Percentiles rank a stretch among this genome's conserved stretches.
Conservation (phyloP, 2,797 vertebrate species). For the Sarcophilus harrisii region DNA sequence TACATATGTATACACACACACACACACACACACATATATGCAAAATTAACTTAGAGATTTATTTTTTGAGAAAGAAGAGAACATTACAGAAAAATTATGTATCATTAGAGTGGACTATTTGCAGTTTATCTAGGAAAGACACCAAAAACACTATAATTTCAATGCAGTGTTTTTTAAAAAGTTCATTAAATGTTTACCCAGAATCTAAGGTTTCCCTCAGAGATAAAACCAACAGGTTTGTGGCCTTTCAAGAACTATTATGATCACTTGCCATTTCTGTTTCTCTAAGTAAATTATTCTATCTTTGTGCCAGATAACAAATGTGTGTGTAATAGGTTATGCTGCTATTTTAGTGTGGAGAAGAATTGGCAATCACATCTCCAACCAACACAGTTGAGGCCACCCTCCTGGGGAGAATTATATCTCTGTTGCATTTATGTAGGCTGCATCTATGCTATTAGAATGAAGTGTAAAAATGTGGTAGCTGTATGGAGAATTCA, state of each 20-base stretch:
- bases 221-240: constrained; percentile 40
- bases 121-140: background rate
- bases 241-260: constrained; percentile 38
- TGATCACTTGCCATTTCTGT: constrained; percentile 19
- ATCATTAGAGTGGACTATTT: constrained; percentile 22
- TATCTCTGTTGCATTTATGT: constrained; percentile 44
- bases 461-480: constrained; percentile 48
- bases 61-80: background rate
- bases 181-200: constrained; percentile 28
- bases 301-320: constrained; percentile 59
- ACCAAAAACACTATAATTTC: constrained; percentile 8
- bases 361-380: constrained; percentile 38
- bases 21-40: background rate
- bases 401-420: constrained; percentile 58
- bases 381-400: constrained; percentile 32
- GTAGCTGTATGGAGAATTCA: constrained; percentile 20
- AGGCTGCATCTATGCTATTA: constrained; percentile 53
- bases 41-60: background rate
- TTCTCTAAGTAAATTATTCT: constrained; percentile 56
- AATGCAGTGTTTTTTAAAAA: constrained; percentile 29
- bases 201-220: constrained; percentile 3
- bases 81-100: background rate
- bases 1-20: no score
- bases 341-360: constrained; percentile 54
- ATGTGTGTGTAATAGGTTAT: constrained; percentile 42